phyloP scores from a whole-genome alignment of 2,797 vertebrate genomes.

The Mus spretus region DNA sequence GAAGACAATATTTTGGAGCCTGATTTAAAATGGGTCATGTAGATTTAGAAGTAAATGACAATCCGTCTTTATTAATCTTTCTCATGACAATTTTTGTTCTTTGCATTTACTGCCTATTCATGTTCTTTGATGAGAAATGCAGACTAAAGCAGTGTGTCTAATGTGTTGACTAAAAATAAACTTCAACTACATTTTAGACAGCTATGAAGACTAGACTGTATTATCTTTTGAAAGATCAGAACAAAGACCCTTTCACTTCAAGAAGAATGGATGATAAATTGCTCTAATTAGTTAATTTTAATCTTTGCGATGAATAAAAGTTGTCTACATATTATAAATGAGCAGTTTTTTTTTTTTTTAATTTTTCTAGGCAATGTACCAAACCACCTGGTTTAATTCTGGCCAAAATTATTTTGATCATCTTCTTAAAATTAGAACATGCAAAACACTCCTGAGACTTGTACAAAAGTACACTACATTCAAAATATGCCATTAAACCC shows the following conservation, averaged over 20 bases:
- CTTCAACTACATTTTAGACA: constrained; percentile 78
- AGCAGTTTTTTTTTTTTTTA: constrained; percentile 14
- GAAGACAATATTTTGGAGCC: constrained; percentile 40
- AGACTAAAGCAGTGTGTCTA: constrained; percentile 79
- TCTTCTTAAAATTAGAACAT: constrained; percentile 62
- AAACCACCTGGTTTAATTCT: constrained; percentile 73
- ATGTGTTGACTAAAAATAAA: constrained; percentile 83
- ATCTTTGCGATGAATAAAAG: constrained; percentile 67
- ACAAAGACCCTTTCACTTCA: constrained; percentile 81
- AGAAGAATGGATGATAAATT: constrained; percentile 82
- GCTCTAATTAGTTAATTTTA: constrained; percentile 83
- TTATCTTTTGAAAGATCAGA: constrained; percentile 81
- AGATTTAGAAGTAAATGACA: constrained; percentile 74
- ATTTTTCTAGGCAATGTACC: constrained; percentile 70
- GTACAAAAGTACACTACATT: constrained; percentile 62
- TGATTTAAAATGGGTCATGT: constrained; percentile 54
- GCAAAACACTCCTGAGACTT: constrained; percentile 34
- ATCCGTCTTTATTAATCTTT: constrained; percentile 74
- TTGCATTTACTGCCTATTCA: constrained; percentile 82
- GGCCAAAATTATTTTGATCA: constrained; percentile 75
- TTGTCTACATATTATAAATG: constrained; percentile 75
- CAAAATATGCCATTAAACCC: constrained; percentile 55
- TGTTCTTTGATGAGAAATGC: constrained; percentile 82
- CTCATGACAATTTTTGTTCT: constrained; percentile 71
- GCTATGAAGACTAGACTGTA: constrained; percentile 80